These are phyloP conservation scores for Vesta saturnalis DNA, from an alignment of 2,888 invertebrate species.

Conservation along the genomic window DNA sequence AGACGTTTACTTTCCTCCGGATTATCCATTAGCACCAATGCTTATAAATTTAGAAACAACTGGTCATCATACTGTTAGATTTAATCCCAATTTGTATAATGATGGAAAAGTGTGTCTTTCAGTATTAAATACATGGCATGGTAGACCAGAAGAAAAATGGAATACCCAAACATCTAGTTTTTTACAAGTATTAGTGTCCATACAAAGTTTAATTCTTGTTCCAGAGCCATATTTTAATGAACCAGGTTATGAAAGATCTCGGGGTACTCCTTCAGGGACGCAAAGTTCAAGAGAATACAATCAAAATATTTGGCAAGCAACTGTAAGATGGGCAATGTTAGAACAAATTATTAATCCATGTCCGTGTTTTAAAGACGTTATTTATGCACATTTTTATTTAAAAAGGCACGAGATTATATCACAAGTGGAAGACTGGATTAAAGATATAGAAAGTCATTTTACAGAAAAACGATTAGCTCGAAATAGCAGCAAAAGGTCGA, in stretches of 20 bases:
- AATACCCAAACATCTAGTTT: conserved; percentile 96
- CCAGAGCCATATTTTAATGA: conserved; percentile 96
- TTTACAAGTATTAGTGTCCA: conserved; percentile 91
- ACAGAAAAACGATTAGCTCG: conserved; percentile 76
- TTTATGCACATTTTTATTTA: conserved; percentile 94
- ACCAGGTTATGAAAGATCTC: conserved; percentile 91
- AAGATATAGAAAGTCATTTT: conserved; percentile 78
- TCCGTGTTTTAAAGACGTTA: conserved; percentile 92
- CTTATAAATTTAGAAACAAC: conserved; percentile 91
- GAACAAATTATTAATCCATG: conserved; percentile 91
- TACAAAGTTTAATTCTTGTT: conserved; percentile 91
- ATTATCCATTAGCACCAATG: conserved; percentile 77
- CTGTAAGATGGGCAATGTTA: conserved; percentile 96
- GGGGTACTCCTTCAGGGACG: conserved; percentile 88
- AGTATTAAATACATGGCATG: conserved; percentile 96
- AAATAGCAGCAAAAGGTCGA: conserved; percentile 55
- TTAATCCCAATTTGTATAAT: conserved; percentile 94
- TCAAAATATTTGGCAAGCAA: conserved; percentile 94
- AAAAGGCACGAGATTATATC: conserved; percentile 90
- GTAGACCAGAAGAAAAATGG: conserved; percentile 96
- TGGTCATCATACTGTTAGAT: conserved; percentile 87
- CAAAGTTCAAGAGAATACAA: conserved; percentile 94
- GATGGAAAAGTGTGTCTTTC: conserved; percentile 96
- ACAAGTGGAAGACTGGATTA: conserved; percentile 91
- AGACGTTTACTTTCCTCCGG: conserved; percentile 90